Conservation (phyloP, 2,888 invertebrate genomes). For the Cosmia pyralina region DNA sequence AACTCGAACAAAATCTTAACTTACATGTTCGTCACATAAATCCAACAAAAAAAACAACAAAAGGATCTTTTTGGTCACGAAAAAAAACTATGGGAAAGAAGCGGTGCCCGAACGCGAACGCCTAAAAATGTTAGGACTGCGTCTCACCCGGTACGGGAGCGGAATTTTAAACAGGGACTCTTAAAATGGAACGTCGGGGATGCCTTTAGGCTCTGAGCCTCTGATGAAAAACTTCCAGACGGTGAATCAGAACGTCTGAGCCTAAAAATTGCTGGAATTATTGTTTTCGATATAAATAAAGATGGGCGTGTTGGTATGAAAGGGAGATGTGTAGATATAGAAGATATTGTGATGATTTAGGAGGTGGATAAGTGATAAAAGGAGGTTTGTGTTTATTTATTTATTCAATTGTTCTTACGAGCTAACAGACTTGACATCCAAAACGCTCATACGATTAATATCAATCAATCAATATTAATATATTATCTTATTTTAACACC, state of each 20-base stretch:
- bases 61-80: constrained; percentile 64
- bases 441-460: no score
- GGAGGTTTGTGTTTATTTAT: constrained; percentile 7
- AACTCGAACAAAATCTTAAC: constrained; percentile 63
- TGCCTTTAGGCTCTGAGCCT: constrained; percentile 65
- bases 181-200: constrained; percentile 81
- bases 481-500: constrained; percentile 14
- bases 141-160: constrained; percentile 79
- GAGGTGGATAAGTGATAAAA: constrained; percentile 24
- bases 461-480: no score
- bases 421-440: no score
- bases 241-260: constrained; percentile 71
- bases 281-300: constrained; percentile 64
- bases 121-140: constrained; percentile 86
- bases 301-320: constrained; percentile 49
- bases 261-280: constrained; percentile 59
- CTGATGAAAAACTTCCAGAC: constrained; percentile 74
- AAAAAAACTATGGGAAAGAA: constrained; percentile 83
- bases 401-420: no score
- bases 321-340: constrained; percentile 21
- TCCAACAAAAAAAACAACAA: constrained; percentile 71
- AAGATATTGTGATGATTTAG: constrained; percentile 25
- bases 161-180: constrained; percentile 87
- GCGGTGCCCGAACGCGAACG: constrained; percentile 81
- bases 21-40: constrained; percentile 66